Base-by-base conservation (phyloP, 2,113 vertebrate species). In the Hippolais icterina region DNA sequence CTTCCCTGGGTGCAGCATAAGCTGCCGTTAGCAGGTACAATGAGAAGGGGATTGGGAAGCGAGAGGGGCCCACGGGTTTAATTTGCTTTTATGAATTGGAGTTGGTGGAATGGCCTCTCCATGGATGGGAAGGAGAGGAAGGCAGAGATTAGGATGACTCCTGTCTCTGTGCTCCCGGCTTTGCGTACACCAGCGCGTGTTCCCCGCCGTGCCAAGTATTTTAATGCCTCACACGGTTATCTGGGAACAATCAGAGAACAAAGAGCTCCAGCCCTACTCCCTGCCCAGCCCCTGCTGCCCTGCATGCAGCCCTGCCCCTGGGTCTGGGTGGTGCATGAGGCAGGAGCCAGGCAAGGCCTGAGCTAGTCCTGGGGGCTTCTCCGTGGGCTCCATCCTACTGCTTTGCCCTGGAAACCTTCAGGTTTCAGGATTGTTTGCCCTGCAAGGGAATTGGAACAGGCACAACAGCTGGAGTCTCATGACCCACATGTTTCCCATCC, bases 101-200 rank as follows among this genome's bases (percentile, higher is more conserved):
- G 37, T 16, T 44, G n/a, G 22, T n/a, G 10, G 56, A 72, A n/a
- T 4, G 9, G 28, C 39, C 63, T 57, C 37, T 49, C 21, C n/a
- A 4, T 0, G 0, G 0, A 3, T 7, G 33, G 20, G 53, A 69
- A 82, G 56, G 47, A 47, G 25, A 79, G 42, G 80, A 87, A 71
- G 65, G 66, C 74, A 92, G 57, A n/a, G 52, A 24, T 18, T 5
- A 53, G 61, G 87, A n/a, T 35, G 80, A 20, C 53, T 69, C 4
- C 44, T 37, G 31, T 39, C 46, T 81, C 56, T 1, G 0, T 33
- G 35, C 54, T 75, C 74, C 0, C 0, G 61, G 69, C 47, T 83
- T 42, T 69, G 74, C 0, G 0, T 79, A 68, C 15, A 9, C 5
- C 5, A 76, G 54, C 6, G 1, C 0, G 0, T 61, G 47, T 71